Evolutionary conservation across 1,140 invertebrate species (phyloP).

Genomic region (Goniozus legneri): DNA sequence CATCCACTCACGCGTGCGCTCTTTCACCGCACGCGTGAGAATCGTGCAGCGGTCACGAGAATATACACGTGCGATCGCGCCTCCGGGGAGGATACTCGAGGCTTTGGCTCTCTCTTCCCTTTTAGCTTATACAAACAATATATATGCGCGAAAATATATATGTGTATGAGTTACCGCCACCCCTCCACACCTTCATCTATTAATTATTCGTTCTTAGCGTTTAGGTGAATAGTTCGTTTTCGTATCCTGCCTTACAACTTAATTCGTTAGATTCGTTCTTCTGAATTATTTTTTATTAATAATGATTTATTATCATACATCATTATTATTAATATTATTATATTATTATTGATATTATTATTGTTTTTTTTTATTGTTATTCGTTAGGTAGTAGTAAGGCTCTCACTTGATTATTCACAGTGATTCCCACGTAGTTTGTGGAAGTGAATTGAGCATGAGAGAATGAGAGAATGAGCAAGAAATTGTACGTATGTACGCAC

Average conservation of each 20-base stretch:
- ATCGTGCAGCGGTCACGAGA: not conserved
- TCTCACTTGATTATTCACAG: conserved; percentile 20
- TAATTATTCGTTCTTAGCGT: conserved; percentile 3
- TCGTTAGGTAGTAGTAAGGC: conserved; percentile 20
- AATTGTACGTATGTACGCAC: conserved; percentile 1
- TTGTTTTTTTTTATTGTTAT: conserved; percentile 14
- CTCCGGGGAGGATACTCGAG: not conserved
- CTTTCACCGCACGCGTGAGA: not conserved
- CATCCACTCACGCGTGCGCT: conserved; percentile 8
- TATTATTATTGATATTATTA: conserved; percentile 6
- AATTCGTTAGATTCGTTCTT: not conserved
- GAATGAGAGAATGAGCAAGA: not conserved
- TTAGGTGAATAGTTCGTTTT: conserved; percentile 9
- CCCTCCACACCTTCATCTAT: not conserved
- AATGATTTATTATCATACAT: not conserved
- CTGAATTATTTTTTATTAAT: not conserved
- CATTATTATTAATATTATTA: not conserved
- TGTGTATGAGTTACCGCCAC: conserved; percentile 15
- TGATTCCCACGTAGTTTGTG: conserved; percentile 10
- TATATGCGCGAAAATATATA: conserved; percentile 4
- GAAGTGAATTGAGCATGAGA: not conserved
- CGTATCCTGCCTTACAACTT: not conserved
- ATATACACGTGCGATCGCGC: not conserved
- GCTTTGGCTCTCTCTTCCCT: not conserved
- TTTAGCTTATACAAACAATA: conserved; percentile 11